Conservation (phyloP, 2,888 invertebrate genomes). For the Cerastis leucographa region DNA sequence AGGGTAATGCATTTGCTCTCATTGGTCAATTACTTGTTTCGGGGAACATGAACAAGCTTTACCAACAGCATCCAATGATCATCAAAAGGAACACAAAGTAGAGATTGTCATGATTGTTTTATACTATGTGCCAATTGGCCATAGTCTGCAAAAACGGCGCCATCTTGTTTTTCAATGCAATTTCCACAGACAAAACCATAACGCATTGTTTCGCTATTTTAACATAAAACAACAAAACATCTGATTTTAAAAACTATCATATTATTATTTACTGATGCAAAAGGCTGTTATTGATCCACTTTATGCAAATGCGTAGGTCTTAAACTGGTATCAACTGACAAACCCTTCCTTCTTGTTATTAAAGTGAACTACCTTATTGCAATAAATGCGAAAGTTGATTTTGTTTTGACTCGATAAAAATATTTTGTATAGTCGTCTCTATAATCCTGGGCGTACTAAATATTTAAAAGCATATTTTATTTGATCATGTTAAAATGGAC, state of each 20-base stretch:
- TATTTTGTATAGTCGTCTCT: slow-evolving; percentile 19
- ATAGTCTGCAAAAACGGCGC: background rate
- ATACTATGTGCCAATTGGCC: background rate
- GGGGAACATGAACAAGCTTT: background rate
- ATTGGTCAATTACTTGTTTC: background rate
- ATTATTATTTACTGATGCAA: slow-evolving; percentile 19
- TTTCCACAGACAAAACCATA: background rate
- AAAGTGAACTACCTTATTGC: slow-evolving; percentile 34
- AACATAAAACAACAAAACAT: background rate
- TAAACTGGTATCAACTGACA: slow-evolving; percentile 47
- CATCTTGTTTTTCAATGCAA: background rate
- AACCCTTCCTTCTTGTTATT: slow-evolving; percentile 23
- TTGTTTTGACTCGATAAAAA: slow-evolving; percentile 37
- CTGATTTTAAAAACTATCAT: slow-evolving; percentile 21
- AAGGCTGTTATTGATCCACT: slow-evolving; percentile 22
- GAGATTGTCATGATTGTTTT: background rate
- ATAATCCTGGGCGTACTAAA: background rate
- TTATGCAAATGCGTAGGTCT: slow-evolving; percentile 57
- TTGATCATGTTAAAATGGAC: background rate
- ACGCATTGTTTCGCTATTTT: background rate
- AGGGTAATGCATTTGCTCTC: background rate
- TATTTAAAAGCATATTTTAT: slow-evolving; percentile 20
- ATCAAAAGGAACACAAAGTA: background rate
- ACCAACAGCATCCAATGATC: background rate
- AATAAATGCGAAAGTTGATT: slow-evolving; percentile 36